Evolutionary conservation across 1,140 invertebrate genomes (phyloP), one percentile per base, ranked within the genome.

Genomic region (Saxidomus purpurata): DNA sequence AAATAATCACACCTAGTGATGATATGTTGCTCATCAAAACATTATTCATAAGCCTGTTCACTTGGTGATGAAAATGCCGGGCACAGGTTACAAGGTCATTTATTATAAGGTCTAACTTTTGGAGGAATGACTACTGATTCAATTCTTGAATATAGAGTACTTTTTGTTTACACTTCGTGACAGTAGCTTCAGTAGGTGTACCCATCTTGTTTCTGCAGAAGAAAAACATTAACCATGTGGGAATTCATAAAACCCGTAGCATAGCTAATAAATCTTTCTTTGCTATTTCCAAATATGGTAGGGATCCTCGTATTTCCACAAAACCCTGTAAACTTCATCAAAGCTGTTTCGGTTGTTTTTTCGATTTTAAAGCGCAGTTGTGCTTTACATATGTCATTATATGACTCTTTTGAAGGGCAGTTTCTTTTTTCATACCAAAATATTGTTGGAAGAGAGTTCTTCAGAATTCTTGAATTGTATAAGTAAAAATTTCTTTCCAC

Each of bases 81-180:
- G 89, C 71, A 81, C 83, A 89, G 11, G 92, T 92, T 22, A 92
- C 84, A 36, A 89, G 92, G 79, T 92, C 92, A 63, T 49, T 90
- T 43, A 43, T 76, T 85, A 52, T 86, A 43, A 88, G 89, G 49
- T 63, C 81, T 34, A 3, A 91, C 11, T 86, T 85, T 61, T 52
- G 59, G 38, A 47, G 90, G 77, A 80, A 91, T 76, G 38, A 28
- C 1, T 49, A 31, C 1, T 71, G 4, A 22, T 25, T 25, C 38
- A 85, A 19, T 71, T 85, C 38, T 52, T 89, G 74, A 9, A 61
- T 22, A 28, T 86, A 61, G 15, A 85, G 43, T 13, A 17, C 71
- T 43, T 28, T 36, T 25, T 31, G 55, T n/a, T 22, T 49, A 63
- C 55, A 43, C 9, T 49, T 63, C 28, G 28, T 36, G 25, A 34